Evolutionary conservation across 2,888 invertebrate species (phyloP).

Genomic region (Caenorhabditis macrosperma): DNA sequence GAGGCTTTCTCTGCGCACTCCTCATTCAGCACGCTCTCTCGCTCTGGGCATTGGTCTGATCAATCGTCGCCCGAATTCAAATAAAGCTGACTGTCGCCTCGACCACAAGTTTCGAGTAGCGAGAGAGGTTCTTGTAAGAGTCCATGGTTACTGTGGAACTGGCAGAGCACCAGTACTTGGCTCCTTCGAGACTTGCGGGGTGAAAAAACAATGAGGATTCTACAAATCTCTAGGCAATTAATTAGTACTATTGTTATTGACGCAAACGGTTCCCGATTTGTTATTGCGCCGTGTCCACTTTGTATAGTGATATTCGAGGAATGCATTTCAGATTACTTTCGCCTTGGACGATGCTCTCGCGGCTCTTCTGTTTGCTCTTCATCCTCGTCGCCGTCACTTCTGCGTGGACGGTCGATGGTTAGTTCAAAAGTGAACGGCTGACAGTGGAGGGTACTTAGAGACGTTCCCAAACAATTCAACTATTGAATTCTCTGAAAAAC

Average conservation of each 20-base stretch:
- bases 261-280: constrained; percentile 1
- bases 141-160: constrained; percentile 2
- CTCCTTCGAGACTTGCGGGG: background rate
- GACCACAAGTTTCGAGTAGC: constrained; percentile 14
- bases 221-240: constrained; percentile 2
- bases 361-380: constrained; percentile 29
- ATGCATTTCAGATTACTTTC: constrained; percentile 25
- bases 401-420: constrained; percentile 57
- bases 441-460: too few species aligned
- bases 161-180: background rate
- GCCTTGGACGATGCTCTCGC: constrained; percentile 11
- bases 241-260: constrained; percentile 2
- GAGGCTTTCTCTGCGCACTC: constrained; percentile 36
- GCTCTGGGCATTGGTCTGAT: constrained; percentile 47
- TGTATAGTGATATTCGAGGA: constrained; percentile 15
- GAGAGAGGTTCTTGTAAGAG: constrained; percentile 27
- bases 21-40: constrained; percentile 14
- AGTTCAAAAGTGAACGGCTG: constrained; percentile 17
- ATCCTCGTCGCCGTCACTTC: constrained; percentile 27
- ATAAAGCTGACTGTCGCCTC: constrained; percentile 28
- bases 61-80: constrained; percentile 46
- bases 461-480: background rate
- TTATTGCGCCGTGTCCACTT: background rate
- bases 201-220: background rate
- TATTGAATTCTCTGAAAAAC: background rate